A percentile compares a stretch with the other conserved stretches of the same genome.
Evolutionary conservation across 2,797 vertebrate species (phyloP).

Genomic region (Neosilurus mollespiculum): DNA sequence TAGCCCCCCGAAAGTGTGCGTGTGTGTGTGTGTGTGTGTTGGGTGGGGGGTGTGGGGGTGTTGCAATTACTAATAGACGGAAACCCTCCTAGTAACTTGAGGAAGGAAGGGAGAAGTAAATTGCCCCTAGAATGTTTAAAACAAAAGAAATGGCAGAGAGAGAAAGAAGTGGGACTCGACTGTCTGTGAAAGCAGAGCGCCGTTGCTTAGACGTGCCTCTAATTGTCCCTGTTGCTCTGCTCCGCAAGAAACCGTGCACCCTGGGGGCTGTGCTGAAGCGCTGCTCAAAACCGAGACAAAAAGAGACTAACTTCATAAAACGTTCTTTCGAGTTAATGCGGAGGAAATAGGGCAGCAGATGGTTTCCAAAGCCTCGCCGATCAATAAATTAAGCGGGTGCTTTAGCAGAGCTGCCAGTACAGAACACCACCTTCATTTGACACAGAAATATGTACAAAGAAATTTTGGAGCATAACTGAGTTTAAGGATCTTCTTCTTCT

Average conservation of each 20-base stretch:
- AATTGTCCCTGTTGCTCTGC: conserved; percentile 71
- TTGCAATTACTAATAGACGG: conserved; percentile 94
- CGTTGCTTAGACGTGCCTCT: conserved; percentile 51
- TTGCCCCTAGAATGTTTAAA: conserved; percentile 79
- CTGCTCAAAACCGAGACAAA: conserved; percentile 63
- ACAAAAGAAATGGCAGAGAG: conserved; percentile 66
- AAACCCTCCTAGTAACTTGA: conserved; percentile 89
- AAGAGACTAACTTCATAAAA: conserved; percentile 67
- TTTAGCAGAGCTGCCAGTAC: conserved; percentile 59
- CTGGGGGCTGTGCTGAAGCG: conserved; percentile 66
- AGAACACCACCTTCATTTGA: conserved; percentile 57
- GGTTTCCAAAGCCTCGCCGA: conserved; percentile 72
- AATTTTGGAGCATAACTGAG: conserved; percentile 41
- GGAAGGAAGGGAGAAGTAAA: conserved; percentile 76
- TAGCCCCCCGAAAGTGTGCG: conserved; percentile 86
- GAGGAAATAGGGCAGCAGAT: conserved; percentile 77
- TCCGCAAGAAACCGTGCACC: conserved; percentile 64
- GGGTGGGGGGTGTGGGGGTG: conserved; percentile 69
- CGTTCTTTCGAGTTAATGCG: conserved; percentile 73
- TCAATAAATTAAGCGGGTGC: conserved; percentile 73
- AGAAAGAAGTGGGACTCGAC: conserved; percentile 58
- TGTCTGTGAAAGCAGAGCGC: conserved; percentile 60
- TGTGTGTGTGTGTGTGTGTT: conserved; percentile 50
- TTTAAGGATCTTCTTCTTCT: conserved; percentile 47
- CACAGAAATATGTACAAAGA: conserved; percentile 42